Evolutionary conservation across 2,888 invertebrate species (phyloP), one percentile per base, ranked within the genome.

Genomic region (Leptopilina drosophilae): DNA sequence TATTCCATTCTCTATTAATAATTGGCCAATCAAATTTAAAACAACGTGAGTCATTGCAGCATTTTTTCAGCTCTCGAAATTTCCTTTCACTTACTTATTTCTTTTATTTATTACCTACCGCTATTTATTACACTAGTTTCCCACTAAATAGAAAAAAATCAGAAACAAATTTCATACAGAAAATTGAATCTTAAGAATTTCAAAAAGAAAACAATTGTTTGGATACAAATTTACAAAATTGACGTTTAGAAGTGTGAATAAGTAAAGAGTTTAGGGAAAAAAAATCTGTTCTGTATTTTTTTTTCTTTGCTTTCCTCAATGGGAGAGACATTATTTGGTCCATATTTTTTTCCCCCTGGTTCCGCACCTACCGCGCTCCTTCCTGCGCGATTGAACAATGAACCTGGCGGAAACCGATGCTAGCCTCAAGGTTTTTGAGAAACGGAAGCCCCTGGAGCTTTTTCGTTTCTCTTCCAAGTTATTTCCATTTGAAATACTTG

Each of bases 351-450:
- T 62, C 11, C 76, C 76, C 8, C 20, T 67, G 66, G 5, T 78
- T 79, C 65, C 77, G 9, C 81, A 77, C 64, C 75, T 66, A 67
- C 67, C 77, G 33, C 46, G 56, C 67, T 42, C 42, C 42, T 75
- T 82, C 80, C 78, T 79, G 78, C 77, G 20, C 67, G 59, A 76
- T 42, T 78, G 81, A 82, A 83, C 82, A 83, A 83, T 81, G 73
- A 81, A 78, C 81, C 76, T 77, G 77, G 64, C 83, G 83, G 83
- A 83, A 82, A 78, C 81, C 76, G 76, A 78, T 65, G 65, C 78
- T 78, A n/a, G 67, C 46, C 73, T 77, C 78, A 77, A 77, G 59
- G 80, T 78, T 82, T 33, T 69, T 76, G 53, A 40, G 79, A 73
- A 33, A 79, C 80, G 82, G 82, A 81, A 83, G 79, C 79, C 75